Evolutionary conservation across 2,113 vertebrate species (phyloP).

Genomic region (Podarcis raffonei): DNA sequence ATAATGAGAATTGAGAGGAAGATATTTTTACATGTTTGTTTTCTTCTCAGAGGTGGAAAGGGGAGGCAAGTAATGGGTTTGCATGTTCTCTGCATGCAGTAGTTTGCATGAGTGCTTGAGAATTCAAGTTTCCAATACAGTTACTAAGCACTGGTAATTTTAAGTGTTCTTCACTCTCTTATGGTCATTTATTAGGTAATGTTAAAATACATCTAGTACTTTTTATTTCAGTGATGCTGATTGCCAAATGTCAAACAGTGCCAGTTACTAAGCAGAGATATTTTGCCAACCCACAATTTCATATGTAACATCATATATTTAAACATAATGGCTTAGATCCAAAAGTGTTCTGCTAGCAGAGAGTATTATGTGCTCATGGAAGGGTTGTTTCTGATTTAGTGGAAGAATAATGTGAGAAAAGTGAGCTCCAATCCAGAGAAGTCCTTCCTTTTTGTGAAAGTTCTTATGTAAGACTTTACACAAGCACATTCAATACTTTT

Average conservation of each 20-base stretch:
- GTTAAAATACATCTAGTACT: not conserved
- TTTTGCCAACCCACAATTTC: not conserved
- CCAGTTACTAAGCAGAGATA: not conserved
- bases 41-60: conserved; percentile 49
- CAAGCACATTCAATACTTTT: not conserved
- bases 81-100: conserved; percentile 43
- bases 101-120: conserved; percentile 46
- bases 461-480: not conserved
- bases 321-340: not conserved
- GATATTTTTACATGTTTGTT: conserved; percentile 30
- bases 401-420: not conserved
- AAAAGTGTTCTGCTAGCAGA: not conserved
- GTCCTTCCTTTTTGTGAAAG: not conserved
- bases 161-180: conserved; percentile 25
- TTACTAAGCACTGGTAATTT: conserved; percentile 33
- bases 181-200: not conserved
- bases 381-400: not conserved
- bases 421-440: not conserved
- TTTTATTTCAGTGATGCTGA: not conserved
- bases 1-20: conserved; percentile 11
- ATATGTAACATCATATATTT: not conserved
- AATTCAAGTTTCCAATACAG: conserved; percentile 8
- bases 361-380: not conserved
- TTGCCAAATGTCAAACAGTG: not conserved
- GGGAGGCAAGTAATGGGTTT: conserved; percentile 57